These are phyloP conservation scores for Montipora sp. DNA, from an alignment of 64 coral and sea anemone genomes.

Conservation along the genomic window DNA sequence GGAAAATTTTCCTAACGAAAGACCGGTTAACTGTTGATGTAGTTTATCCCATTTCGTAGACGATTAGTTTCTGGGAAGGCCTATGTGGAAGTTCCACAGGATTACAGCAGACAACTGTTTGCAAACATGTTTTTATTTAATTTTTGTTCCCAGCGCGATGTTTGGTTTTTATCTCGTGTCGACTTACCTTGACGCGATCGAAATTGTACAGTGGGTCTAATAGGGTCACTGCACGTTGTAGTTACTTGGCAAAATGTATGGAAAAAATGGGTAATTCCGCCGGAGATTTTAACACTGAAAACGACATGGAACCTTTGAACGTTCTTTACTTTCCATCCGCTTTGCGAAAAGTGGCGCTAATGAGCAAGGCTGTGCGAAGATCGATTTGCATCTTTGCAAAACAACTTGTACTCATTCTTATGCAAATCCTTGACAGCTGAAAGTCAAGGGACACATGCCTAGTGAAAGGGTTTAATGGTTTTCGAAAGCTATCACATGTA, in stretches of 20 bases:
- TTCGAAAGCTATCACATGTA: background rate
- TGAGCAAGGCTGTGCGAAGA: background rate
- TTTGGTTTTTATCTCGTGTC: background rate
- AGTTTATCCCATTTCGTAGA: background rate
- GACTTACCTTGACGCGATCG: background rate
- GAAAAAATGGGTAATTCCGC: too few species aligned
- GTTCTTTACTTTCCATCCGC: background rate
- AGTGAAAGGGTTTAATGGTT: background rate
- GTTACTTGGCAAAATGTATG: too few species aligned
- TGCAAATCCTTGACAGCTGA: conserved; percentile 6
- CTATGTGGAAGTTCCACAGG: background rate
- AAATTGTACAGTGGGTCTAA: too few species aligned
- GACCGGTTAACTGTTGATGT: too few species aligned
- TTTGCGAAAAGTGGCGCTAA: background rate
- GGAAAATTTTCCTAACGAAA: too few species aligned
- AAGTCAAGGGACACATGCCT: background rate
- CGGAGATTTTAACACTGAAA: too few species aligned
- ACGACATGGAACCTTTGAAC: background rate
- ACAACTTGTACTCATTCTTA: conserved; percentile 6
- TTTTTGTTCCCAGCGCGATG: background rate
- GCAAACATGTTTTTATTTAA: background rate
- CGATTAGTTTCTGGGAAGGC: background rate
- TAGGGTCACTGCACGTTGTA: too few species aligned
- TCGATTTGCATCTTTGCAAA: conserved; percentile 42
- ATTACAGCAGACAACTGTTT: background rate